Evolutionary conservation across 2,888 invertebrate species (phyloP).

Genomic region (Amblyteles armatorius): DNA sequence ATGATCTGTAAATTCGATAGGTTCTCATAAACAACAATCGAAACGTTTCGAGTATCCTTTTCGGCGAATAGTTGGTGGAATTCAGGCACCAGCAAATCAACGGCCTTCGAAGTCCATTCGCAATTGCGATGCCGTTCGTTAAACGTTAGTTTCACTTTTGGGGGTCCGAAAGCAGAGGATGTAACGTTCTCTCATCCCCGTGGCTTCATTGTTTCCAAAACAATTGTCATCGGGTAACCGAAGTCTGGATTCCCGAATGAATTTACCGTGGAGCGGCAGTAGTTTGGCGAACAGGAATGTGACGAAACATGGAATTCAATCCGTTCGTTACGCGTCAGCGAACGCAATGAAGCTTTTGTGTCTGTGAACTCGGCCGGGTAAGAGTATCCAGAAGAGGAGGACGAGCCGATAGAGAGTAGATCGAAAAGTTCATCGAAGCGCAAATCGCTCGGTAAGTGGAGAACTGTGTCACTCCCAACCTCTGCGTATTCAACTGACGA

Average conservation of each 20-base stretch:
- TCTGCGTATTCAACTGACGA: background rate
- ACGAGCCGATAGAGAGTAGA: background rate
- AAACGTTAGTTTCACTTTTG: background rate
- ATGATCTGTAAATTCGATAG: no score
- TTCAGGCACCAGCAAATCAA: background rate
- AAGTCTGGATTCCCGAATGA: slow-evolving; percentile 4
- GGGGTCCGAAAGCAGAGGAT: background rate
- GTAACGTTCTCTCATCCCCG: background rate
- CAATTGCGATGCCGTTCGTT: background rate
- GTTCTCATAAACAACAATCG: background rate
- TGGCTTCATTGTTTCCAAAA: background rate
- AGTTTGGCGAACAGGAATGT: background rate
- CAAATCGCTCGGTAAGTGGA: slow-evolving; percentile 59
- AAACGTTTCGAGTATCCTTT: background rate
- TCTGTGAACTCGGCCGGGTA: slow-evolving; percentile 11
- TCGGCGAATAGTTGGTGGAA: background rate
- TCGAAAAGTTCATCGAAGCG: slow-evolving; percentile 40
- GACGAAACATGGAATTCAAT: slow-evolving; percentile 2
- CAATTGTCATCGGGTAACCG: background rate
- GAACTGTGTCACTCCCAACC: slow-evolving; percentile 49
- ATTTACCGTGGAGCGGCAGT: background rate
- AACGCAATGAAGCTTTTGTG: slow-evolving; percentile 27
- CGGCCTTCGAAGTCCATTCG: background rate
- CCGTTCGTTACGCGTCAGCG: slow-evolving; percentile 9
- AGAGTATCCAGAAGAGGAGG: background rate